phyloP scores from a whole-genome alignment of 2,113 vertebrate genomes.

The Rhea pennata region DNA sequence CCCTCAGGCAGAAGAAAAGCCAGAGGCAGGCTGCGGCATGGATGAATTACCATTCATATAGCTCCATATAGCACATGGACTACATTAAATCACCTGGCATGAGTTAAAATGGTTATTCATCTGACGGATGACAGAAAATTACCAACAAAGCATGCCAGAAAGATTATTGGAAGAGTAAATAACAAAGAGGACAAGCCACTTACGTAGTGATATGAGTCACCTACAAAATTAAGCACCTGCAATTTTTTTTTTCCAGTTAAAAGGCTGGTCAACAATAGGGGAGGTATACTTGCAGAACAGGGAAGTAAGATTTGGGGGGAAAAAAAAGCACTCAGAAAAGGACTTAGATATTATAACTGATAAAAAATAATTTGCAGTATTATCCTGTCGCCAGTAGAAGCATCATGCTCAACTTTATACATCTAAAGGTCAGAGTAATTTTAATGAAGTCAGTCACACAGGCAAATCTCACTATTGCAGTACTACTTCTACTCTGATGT shows the following conservation, averaged over 20 bases:
- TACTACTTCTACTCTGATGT: background rate
- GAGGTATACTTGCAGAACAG: background rate
- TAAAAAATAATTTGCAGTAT: background rate
- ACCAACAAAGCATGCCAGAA: background rate
- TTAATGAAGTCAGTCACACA: background rate
- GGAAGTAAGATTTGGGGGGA: background rate
- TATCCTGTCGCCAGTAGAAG: background rate
- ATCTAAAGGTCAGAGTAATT: background rate
- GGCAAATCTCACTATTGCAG: background rate
- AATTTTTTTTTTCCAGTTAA: background rate
- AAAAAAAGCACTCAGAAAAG: background rate
- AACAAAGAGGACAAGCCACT: conserved; percentile 10
- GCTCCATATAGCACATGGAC: background rate
- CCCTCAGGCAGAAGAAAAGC: background rate
- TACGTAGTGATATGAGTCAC: conserved; percentile 26
- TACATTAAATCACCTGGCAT: background rate
- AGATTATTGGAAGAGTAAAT: conserved; percentile 45
- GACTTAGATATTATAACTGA: background rate
- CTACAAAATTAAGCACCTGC: background rate
- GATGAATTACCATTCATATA: background rate
- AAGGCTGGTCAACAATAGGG: background rate
- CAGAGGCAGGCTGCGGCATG: background rate
- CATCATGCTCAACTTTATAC: background rate
- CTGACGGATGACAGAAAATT: background rate
- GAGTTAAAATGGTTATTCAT: background rate